Evolutionary conservation across 1,140 invertebrate species (phyloP).

Genomic region (Acromyrmex heyeri): DNA sequence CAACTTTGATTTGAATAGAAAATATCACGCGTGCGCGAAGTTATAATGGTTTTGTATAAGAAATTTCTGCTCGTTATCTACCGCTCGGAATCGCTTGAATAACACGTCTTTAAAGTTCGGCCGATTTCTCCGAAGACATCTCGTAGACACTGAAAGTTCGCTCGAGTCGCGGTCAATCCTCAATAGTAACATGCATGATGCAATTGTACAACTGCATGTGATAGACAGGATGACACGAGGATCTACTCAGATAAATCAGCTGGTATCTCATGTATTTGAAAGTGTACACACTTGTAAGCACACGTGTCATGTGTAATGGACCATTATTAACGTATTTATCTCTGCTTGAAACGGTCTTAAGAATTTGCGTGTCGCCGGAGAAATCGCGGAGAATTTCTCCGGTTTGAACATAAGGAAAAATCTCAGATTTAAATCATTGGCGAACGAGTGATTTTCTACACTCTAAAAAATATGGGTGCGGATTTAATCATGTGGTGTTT

Average conservation of each 20-base stretch:
- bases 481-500: no score
- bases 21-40: not conserved
- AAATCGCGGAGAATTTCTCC: conserved; percentile 9
- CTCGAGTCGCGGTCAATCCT: conserved; percentile 16
- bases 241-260: conserved; percentile 44
- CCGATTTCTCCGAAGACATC: conserved; percentile 27
- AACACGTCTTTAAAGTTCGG: not conserved
- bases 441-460: not conserved
- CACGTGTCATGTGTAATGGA: not conserved
- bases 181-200: conserved; percentile 27
- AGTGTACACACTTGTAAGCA: conserved; percentile 2
- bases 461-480: no score
- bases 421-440: not conserved
- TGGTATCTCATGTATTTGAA: conserved; percentile 16
- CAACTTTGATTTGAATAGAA: not conserved
- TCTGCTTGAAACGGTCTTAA: not conserved
- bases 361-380: not conserved
- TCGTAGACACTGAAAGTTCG: no score
- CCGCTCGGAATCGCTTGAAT: not conserved
- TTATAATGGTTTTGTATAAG: not conserved
- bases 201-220: conserved; percentile 30
- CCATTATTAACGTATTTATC: conserved; percentile 22
- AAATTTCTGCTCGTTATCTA: not conserved
- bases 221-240: conserved; percentile 30
- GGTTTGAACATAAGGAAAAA: not conserved